Conservation (phyloP, 2,113 vertebrate species). For the Heptranchias perlo region DNA sequence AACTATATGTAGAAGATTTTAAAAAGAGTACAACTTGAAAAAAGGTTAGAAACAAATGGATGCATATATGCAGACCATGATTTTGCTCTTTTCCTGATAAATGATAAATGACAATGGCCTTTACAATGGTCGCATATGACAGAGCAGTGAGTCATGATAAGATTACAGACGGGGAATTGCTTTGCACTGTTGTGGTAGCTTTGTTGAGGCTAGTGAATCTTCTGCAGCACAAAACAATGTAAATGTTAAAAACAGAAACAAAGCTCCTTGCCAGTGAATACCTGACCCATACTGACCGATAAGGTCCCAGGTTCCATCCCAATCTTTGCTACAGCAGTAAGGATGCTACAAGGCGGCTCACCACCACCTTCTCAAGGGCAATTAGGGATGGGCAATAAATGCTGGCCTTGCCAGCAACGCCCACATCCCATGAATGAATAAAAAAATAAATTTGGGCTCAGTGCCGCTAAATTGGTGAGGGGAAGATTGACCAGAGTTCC, state of each 20-base stretch:
- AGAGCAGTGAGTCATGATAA: neutral
- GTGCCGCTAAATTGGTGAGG: neutral
- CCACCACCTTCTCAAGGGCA: too few relatives aligned
- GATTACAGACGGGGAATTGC: neutral
- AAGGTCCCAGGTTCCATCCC: neutral
- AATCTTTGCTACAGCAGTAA: neutral
- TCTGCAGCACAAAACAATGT: neutral
- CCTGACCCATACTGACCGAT: neutral
- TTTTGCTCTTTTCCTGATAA: neutral
- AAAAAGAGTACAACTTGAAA: neutral
- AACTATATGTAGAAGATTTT: neutral
- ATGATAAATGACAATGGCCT: neutral
- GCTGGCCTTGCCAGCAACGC: too few relatives aligned
- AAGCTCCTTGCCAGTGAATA: neutral
- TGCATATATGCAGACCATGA: neutral
- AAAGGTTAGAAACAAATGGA: neutral
- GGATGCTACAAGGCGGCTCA: neutral
- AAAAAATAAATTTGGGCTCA: too few relatives aligned
- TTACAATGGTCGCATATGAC: neutral
- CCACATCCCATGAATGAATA: too few relatives aligned
- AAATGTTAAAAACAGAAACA: neutral
- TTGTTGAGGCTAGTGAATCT: neutral
- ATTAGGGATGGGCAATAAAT: too few relatives aligned
- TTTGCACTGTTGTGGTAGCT: neutral
- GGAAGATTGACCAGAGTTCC: neutral